Evolutionary conservation across 2,888 invertebrate species (phyloP), one percentile per base, ranked within the genome.

Genomic region (Conops quadrifasciatus): DNA sequence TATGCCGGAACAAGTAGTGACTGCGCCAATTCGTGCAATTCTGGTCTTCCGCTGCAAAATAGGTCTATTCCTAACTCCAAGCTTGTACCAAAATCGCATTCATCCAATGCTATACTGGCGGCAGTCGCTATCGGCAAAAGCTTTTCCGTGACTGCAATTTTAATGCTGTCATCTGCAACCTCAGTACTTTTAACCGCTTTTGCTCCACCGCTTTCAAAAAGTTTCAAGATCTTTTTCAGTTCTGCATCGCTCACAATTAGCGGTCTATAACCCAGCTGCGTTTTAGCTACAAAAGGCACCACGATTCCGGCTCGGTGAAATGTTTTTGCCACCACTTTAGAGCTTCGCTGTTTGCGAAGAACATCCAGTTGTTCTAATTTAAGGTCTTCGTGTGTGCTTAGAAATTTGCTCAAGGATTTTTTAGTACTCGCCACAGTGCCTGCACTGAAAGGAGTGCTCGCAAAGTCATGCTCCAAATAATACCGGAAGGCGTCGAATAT

Each of bases 11-110:
- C 88, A 36, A 97, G 86, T 77, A 93, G 88, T 73, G 89, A 89
- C 47, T 89, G 82, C 2, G 91, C 88, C 58, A 89, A 89, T 3
- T 87, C 85, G 82, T 96, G 92, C 21, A 97, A 88, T 73, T 89
- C 88, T 64, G 88, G 87, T 67, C 90, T 84, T 0, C 95, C 94
- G 71, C 91, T 93, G 73, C 91, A 91, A 82, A 97, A 94, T 63
- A 98, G 86, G 84, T 94, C 92, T 76, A 95, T 90, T 0, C 96
- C 97, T 49, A 94, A 87, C 84, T 98, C 97, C 1, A 98, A 85
- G 0, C 95, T 93, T 68, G 95, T 96, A 0, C 97, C 98, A 86
- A 96, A 97, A 84, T 98, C 97, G 81, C 94, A 93, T 84, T 98
- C 98, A 81, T 98, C 98, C 71, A 94, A 91, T 0, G 97, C 98